Evolutionary conservation across 2,888 invertebrate genomes (phyloP), one percentile per base, ranked within the genome.

Genomic region (Reticulitermes lucifugus): DNA sequence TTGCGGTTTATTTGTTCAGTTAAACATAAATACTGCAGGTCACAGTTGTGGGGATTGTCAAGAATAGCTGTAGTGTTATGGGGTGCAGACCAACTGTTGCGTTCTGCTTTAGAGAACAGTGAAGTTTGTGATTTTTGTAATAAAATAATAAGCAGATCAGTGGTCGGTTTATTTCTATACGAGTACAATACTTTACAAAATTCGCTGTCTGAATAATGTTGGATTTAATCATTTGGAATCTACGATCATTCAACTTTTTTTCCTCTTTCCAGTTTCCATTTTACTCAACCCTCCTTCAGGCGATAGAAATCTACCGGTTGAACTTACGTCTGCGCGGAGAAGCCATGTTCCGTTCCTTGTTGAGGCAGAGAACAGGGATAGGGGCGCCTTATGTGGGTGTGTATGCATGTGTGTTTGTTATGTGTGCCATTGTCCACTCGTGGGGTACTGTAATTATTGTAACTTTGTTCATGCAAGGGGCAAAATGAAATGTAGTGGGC

Each of bases 401-500:
- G 79, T 79, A 4, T 46, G 79, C 12, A 12, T 51, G 79, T 79
- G 25, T 22, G 79, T 79, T 29, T 46, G 51, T 35, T 35, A 4
- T 35, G 35, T 46, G 46, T 79, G 1, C 51, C 51, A n/a, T 35
- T 7, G 2, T 46, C 51, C 18, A 46, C 51, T 46, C 43, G 3
- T 43, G 79, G 51, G 79, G 84, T 46, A 10, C 41, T 25, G 83
- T 41, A 41, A 80, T 84, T 84, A 79, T 79, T 84, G 70, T 79
- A 9, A 79, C 70, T 84, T 51, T 84, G 79, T 65, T 79, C 84
- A 51, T 43, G 79, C 43, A 46, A 83, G 85, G 80, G 85, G 73
- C 60, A 85, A 82, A 85, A 82, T 77, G 85, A 86, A 86, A 86
- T 86, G 86, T 59, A 80, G 83, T 79, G 71, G 79, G 79, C 73